Percentiles rank a stretch among this genome's conserved stretches.
These are phyloP conservation scores for chimpanzee (Pan troglodytes) DNA, from an alignment of 2,113 vertebrate species.

Conservation along the genomic window NHGRI_mPanTro3-v2.1_pri NC_072402.2:155967501-155968000, in stretches of 20 bases:
- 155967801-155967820: neutral
- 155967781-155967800: neutral
- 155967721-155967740: neutral
- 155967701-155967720: neutral
- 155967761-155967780: neutral
- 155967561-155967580: neutral
- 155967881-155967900: neutral
- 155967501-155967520: neutral
- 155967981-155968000: neutral
- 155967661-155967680: neutral
- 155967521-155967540: neutral
- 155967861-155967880: neutral
- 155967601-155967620: neutral
- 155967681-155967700: neutral
- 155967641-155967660: neutral
- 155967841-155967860: neutral
- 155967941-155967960: neutral
- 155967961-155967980: neutral
- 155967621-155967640: neutral
- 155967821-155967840: neutral
- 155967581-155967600: neutral
- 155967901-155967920: slow-evolving; percentile 44
- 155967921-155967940: neutral
- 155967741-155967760: neutral
- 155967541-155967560: neutral